Conservation (phyloP, 37 sponge, comb jelly and placozoan genomes). For the Mnemiopsis leidyi region DNA sequence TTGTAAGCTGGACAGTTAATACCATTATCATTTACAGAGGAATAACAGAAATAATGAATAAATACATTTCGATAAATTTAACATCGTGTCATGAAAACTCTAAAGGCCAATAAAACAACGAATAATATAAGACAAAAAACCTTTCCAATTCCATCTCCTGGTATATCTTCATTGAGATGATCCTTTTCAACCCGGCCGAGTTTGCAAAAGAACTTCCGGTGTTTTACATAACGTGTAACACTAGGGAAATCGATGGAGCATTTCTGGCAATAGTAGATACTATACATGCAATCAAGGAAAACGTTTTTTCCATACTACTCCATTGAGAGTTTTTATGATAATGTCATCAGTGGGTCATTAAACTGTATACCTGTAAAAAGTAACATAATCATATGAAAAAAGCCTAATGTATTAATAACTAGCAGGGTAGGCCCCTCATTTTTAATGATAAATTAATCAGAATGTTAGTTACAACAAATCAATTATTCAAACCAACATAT, state of each 20-base stretch:
- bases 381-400: too few relatives aligned
- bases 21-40: background rate
- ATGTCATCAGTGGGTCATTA: too few relatives aligned
- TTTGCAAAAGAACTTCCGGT: constrained; percentile 34
- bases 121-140: background rate
- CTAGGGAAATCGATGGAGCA: constrained; percentile 35
- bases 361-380: too few relatives aligned
- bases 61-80: background rate
- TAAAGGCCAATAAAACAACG: too few relatives aligned
- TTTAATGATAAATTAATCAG: too few relatives aligned
- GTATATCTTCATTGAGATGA: background rate
- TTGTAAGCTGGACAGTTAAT: constrained; percentile 41
- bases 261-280: constrained; percentile 28
- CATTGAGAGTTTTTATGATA: too few relatives aligned
- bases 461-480: too few relatives aligned
- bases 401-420: too few relatives aligned
- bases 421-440: too few relatives aligned
- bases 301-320: too few relatives aligned
- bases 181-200: background rate
- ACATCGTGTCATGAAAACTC: background rate
- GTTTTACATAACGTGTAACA: constrained; percentile 16
- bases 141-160: constrained; percentile 65
- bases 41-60: background rate
- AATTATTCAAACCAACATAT: too few relatives aligned
- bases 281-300: constrained; percentile 37